Conservation (phyloP, 2,888 invertebrate genomes). For the Cosmia trapezina region DNA sequence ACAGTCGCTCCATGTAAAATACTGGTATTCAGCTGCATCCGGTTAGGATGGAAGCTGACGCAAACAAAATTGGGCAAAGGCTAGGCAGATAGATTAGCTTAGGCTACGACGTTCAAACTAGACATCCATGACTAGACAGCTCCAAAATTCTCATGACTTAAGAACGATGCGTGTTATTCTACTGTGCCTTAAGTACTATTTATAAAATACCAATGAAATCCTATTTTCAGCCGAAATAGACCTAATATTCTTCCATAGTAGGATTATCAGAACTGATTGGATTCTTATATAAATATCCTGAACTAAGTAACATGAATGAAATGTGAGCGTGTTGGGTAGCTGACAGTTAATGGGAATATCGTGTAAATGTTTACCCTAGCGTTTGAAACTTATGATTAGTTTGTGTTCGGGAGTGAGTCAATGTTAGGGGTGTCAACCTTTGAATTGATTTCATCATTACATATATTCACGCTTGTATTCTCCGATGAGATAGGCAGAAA, state of each 20-base stretch:
- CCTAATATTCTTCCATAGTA: not conserved
- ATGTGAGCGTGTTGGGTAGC: not conserved
- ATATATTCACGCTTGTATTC: not conserved
- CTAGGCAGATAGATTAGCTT: not conserved
- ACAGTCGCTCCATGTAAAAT: not conserved
- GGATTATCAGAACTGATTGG: not conserved
- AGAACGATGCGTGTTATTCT: no score
- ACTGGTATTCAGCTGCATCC: not conserved
- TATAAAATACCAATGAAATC: not conserved
- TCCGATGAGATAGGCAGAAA: not conserved
- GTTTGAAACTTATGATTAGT: constrained; percentile 38
- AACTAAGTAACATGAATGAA: constrained; percentile 7
- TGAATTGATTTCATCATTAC: not conserved
- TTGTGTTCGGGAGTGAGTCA: constrained; percentile 7
- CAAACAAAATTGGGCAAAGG: not conserved
- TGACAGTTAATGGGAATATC: not conserved
- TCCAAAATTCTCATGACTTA: no score
- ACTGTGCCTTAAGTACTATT: no score
- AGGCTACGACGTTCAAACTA: not conserved
- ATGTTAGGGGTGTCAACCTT: not conserved
- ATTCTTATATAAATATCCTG: not conserved
- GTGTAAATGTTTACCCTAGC: constrained; percentile 23
- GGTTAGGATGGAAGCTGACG: not conserved
- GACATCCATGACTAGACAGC: not conserved
- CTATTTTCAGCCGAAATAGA: not conserved